Percentiles rank a stretch among this genome's conserved stretches.
Evolutionary conservation across 2,113 vertebrate species (phyloP).

Genomic region (Semicossyphus pulcher): DNA sequence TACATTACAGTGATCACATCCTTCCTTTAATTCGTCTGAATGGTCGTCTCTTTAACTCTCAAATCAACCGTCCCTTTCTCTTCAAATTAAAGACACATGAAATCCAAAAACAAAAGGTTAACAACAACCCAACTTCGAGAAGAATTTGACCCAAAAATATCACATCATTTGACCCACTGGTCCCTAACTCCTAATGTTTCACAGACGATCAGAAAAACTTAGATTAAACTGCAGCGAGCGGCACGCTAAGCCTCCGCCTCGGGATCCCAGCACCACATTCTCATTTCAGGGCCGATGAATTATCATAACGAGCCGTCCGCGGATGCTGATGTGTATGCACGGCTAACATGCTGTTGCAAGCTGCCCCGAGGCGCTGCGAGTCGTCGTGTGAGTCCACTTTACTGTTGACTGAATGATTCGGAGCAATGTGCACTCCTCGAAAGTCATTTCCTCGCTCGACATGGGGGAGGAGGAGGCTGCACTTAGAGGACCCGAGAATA

Average conservation of each 20-base stretch:
- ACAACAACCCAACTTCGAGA: not conserved
- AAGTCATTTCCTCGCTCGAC: constrained; percentile 43
- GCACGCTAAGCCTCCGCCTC: constrained; percentile 37
- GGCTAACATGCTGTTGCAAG: constrained; percentile 47
- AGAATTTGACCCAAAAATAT: not conserved
- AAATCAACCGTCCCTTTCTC: not conserved
- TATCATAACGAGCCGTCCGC: constrained; percentile 63
- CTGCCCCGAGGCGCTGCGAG: constrained; percentile 34
- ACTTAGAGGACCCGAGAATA: not conserved
- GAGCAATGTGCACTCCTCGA: constrained; percentile 39
- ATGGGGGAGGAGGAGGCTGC: constrained; percentile 14
- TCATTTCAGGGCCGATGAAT: constrained; percentile 67
- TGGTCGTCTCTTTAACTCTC: not conserved
- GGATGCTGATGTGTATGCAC: constrained; percentile 50
- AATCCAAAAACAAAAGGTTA: not conserved
- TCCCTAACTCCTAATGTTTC: constrained; percentile 4
- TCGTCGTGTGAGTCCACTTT: constrained; percentile 33
- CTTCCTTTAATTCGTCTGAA: not conserved
- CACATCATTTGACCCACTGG: constrained; percentile 11
- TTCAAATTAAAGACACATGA: not conserved
- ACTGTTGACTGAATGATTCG: constrained; percentile 48
- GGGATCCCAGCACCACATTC: constrained; percentile 39
- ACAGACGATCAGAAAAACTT: constrained; percentile 14
- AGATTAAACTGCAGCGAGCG: constrained; percentile 23
- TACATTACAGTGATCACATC: not conserved